Evolutionary conservation across 2,113 vertebrate species (phyloP).

Genomic region (Chaenogobius annularis): DNA sequence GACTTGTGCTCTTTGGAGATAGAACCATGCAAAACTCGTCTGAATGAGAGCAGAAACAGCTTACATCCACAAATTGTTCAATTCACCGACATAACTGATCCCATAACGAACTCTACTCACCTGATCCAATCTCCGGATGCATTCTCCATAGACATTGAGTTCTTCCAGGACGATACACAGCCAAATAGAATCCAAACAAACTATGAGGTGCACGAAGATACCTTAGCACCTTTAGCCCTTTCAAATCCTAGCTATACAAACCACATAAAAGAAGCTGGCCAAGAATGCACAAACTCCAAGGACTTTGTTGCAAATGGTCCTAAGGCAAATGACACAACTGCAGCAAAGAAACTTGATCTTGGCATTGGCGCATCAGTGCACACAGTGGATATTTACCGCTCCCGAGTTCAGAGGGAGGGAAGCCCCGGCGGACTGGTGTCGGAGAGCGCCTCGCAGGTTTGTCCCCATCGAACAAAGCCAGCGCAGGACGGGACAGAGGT

Average conservation of each 20-base stretch:
- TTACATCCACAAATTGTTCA: slow-evolving; percentile 15
- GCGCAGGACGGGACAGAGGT: slow-evolving; percentile 11
- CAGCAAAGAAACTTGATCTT: not conserved
- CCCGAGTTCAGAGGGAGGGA: slow-evolving; percentile 6
- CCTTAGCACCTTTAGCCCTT: not conserved
- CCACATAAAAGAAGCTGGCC: not conserved
- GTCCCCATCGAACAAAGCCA: slow-evolving; percentile 15
- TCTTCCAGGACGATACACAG: not conserved
- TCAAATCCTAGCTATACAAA: not conserved
- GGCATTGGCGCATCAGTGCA: not conserved
- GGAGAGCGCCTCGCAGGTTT: slow-evolving; percentile 18
- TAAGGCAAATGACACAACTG: slow-evolving; percentile 9
- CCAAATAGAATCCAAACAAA: not conserved
- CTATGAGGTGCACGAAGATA: not conserved
- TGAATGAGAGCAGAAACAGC: slow-evolving; percentile 11
- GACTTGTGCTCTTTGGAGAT: slow-evolving; percentile 6
- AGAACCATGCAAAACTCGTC: not conserved
- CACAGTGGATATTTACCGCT: slow-evolving; percentile 12
- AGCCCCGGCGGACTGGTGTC: slow-evolving; percentile 4
- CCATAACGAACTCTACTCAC: slow-evolving; percentile 22
- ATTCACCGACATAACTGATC: slow-evolving; percentile 11
- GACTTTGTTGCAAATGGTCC: not conserved
- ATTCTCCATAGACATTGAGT: slow-evolving; percentile 1
- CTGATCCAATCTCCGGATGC: slow-evolving; percentile 3
- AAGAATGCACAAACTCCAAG: not conserved